Conservation (phyloP, 2,797 vertebrate species). For the Diglossa cyanea region DNA sequence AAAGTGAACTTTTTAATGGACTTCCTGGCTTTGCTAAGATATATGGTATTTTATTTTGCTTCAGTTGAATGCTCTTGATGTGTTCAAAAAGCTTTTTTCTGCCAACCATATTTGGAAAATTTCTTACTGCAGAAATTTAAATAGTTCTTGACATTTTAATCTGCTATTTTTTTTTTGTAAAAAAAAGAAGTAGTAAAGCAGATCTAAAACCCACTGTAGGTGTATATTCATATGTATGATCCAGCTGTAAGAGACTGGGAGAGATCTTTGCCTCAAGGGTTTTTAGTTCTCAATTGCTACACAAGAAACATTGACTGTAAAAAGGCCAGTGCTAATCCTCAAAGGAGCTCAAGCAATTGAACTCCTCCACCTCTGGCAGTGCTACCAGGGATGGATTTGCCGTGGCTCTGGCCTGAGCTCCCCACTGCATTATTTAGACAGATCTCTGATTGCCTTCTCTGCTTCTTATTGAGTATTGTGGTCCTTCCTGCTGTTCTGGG, state of each 20-base stretch:
- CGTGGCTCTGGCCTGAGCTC: rapidly evolving
- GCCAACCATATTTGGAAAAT: background rate
- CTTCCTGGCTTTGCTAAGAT: background rate
- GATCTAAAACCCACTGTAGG: background rate
- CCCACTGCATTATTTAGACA: background rate
- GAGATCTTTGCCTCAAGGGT: background rate
- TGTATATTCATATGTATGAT: background rate
- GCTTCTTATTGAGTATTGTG: background rate
- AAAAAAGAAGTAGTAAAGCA: background rate
- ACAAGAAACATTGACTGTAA: background rate
- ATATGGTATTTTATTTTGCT: rapidly evolving
- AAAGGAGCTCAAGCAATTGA: background rate
- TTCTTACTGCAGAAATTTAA: background rate
- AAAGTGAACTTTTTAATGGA: background rate
- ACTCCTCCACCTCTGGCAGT: background rate
- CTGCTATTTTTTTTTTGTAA: background rate
- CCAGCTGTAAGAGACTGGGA: background rate
- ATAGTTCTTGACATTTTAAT: background rate
- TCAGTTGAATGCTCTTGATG: background rate
- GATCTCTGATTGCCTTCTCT: background rate
- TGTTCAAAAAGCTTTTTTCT: background rate
- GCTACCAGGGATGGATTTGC: background rate
- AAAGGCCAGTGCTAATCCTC: background rate
- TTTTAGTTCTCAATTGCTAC: background rate
- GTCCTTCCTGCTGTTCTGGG: background rate